These are phyloP conservation scores for Hippocampus zosterae DNA, from an alignment of 2,113 vertebrate species.

Conservation along the genomic window DNA sequence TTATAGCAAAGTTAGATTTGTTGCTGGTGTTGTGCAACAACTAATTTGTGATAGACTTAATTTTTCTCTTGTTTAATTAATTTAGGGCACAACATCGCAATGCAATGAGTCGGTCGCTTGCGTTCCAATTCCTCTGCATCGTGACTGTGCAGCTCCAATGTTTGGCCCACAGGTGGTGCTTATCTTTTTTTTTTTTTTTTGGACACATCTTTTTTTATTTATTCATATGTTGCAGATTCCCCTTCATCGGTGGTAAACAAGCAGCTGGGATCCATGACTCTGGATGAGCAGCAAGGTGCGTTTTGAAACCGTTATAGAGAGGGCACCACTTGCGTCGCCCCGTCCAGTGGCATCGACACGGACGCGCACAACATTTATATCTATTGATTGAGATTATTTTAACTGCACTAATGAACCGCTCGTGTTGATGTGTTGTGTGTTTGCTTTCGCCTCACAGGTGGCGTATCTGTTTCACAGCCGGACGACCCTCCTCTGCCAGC, in stretches of 20 bases:
- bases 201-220: slow-evolving; percentile 54
- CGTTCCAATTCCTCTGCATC: slow-evolving; percentile 19
- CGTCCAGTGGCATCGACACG: too few species aligned
- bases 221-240: slow-evolving; percentile 94
- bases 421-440: slow-evolving; percentile 4
- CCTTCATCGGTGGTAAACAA: slow-evolving; percentile 97
- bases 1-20: not conserved
- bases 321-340: too few species aligned
- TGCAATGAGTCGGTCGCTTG: not conserved
- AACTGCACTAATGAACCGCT: not conserved
- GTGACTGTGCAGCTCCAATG: slow-evolving; percentile 64
- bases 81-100: not conserved
- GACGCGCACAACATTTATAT: too few species aligned
- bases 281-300: slow-evolving; percentile 97
- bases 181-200: not conserved
- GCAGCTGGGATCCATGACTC: slow-evolving; percentile 98
- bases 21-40: not conserved
- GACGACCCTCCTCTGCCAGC: slow-evolving; percentile 25
- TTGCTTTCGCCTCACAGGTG: slow-evolving; percentile 63
- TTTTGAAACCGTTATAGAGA: slow-evolving; percentile 35
- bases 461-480: slow-evolving; percentile 57
- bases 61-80: not conserved
- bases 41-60: not conserved
- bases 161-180: slow-evolving; percentile 70
- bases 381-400: too few species aligned